Conservation (phyloP, 2,797 vertebrate species). For the Hydrocynus forskahlii region DNA sequence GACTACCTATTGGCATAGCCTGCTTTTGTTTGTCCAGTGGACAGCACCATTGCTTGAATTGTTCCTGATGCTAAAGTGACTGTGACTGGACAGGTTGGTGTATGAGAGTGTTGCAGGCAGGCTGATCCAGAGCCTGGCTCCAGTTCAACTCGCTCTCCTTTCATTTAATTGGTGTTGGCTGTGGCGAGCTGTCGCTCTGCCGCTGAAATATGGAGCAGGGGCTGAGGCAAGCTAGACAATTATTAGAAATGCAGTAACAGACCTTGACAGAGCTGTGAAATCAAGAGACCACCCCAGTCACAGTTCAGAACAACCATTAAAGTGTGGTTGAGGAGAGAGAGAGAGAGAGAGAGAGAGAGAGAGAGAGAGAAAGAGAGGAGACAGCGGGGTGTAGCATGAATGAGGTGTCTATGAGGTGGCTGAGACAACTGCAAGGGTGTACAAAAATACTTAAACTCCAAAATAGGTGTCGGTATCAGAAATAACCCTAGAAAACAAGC, state of each 20-base stretch:
- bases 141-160: constrained; percentile 33
- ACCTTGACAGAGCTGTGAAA: constrained; percentile 69
- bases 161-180: constrained; percentile 58
- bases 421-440: too few species aligned
- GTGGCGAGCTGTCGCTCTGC: constrained; percentile 47
- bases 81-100: constrained; percentile 26
- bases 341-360: constrained; percentile 55
- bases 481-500: too few species aligned
- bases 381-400: too few species aligned
- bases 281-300: constrained; percentile 63
- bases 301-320: constrained; percentile 68
- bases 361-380: constrained; percentile 54
- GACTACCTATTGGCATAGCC: neutral
- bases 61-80: constrained; percentile 23
- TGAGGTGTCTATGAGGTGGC: too few species aligned
- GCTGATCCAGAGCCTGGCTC: constrained; percentile 23
- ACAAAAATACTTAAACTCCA: too few species aligned
- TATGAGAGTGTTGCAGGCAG: constrained; percentile 12
- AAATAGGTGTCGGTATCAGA: too few species aligned
- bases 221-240: constrained; percentile 54
- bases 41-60: neutral
- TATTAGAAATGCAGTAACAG: constrained; percentile 61
- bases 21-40: neutral
- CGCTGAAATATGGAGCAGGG: constrained; percentile 35
- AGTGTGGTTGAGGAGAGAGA: constrained; percentile 51